Conservation (phyloP, 92 coral and sea anemone species). For the Phenganax stokvisi region DNA sequence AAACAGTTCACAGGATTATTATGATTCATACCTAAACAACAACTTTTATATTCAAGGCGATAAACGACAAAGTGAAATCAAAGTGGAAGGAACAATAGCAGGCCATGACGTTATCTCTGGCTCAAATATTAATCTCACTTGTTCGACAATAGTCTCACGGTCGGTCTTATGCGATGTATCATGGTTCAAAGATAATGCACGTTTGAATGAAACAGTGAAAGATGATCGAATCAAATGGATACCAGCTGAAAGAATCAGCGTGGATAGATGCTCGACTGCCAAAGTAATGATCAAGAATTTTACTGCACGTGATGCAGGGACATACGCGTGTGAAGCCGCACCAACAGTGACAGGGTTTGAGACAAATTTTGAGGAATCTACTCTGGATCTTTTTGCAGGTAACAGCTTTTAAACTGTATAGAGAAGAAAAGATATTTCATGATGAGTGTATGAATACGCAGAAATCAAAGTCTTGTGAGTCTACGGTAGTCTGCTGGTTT, state of each 20-base stretch:
- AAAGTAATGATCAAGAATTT: not conserved
- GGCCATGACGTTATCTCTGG: slow-evolving; percentile 5
- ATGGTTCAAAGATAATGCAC: not conserved
- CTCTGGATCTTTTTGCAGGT: not conserved
- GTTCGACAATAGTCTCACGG: not conserved
- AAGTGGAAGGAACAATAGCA: not conserved
- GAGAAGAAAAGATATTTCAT: not conserved
- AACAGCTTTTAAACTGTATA: not conserved
- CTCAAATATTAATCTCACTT: not conserved
- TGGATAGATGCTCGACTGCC: not conserved
- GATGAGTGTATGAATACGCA: too few species aligned
- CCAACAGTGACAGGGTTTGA: not conserved
- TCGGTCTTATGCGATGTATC: not conserved
- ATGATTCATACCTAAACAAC: too few species aligned
- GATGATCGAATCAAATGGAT: not conserved
- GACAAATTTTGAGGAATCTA: not conserved
- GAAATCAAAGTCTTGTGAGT: too few species aligned
- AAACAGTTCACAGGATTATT: too few species aligned
- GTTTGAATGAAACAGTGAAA: not conserved
- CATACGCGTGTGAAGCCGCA: not conserved
- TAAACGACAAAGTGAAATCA: not conserved
- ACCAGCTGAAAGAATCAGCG: not conserved
- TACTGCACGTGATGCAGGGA: not conserved
- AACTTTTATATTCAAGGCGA: not conserved
- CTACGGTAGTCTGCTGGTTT: too few species aligned